Base-by-base conservation (phyloP, 2,888 invertebrate species). In the Stenchaetothrips biformis region DNA sequence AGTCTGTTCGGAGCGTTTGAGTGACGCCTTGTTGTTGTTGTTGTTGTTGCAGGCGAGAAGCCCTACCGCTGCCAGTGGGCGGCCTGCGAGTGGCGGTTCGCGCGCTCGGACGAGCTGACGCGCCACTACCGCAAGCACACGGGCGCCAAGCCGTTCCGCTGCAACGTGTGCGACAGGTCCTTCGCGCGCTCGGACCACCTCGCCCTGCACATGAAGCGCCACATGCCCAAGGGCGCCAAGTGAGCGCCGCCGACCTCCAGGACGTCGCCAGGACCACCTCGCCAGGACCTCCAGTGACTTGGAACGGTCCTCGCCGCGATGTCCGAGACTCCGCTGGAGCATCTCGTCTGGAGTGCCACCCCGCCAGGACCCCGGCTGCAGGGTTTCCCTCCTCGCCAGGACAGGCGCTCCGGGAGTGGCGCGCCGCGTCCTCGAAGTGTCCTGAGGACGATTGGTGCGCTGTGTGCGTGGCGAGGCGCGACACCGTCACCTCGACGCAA, bases 161-260 rank as follows among this genome's bases (percentile, higher is more conserved):
- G 90, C 85, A 87, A 86, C 83, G 89, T 89, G 59, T 90, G 90
- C 84, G 89, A 90, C 78, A 86, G 90, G 59, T 88, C 88, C 81
- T 90, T 90, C 84, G 90, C 90, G 62, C 86, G 90, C 3, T 89
- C 89, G n/a, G 90, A 90, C 84, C 90, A 90, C 84, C 85, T 90
- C 79, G 90, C 90, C 16, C 87, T 90, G 53, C 90, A 90, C 86
- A 89, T 89, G 88, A 90, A 89, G 84, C 86, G 90, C 48, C 90
- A 90, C 88, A 90, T 96, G 86, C 98, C 97, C 84, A 98, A 97
- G 90, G 91, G 92, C 83, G 89, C 92, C 84, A 93, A 92, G 90
- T 92, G 90, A 90, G 59, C 53, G 79, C 78, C 48, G 79, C 37
- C n/a, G 81, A 37, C 74, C 16, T 48, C 27, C 78, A 25, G 53